phyloP scores from a whole-genome alignment of 92 coral and sea anemone species.

The Montipora capitata region DNA sequence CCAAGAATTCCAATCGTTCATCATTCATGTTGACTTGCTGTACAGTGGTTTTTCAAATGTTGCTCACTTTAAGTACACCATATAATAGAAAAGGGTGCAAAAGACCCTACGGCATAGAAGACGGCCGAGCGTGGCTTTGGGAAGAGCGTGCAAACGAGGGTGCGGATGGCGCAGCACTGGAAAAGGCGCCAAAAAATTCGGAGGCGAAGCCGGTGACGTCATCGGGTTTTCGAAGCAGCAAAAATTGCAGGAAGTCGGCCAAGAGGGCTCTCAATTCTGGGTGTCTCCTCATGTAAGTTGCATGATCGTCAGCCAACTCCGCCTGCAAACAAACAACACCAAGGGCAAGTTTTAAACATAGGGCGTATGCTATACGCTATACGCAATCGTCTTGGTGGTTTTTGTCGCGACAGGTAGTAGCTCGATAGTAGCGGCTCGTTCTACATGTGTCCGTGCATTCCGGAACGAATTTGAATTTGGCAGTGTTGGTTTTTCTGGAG shows the following conservation, averaged over 20 bases:
- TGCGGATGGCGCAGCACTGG: slow-evolving; percentile 86
- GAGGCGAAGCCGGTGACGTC: slow-evolving; percentile 97
- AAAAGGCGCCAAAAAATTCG: slow-evolving; percentile 96
- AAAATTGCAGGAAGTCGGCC: slow-evolving; percentile 97
- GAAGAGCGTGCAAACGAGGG: slow-evolving; percentile 89
- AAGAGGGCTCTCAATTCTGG: slow-evolving; percentile 95
- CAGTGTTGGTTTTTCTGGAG: too few relatives aligned
- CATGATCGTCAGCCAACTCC: slow-evolving; percentile 94
- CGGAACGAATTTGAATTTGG: too few relatives aligned
- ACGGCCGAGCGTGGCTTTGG: slow-evolving; percentile 45
- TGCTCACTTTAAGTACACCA: too few relatives aligned
- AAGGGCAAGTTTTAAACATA: too few relatives aligned
- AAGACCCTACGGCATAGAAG: slow-evolving; percentile 42
- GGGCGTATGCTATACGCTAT: too few relatives aligned
- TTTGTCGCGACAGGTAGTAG: too few relatives aligned
- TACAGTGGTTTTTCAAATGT: too few relatives aligned
- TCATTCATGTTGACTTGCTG: not conserved
- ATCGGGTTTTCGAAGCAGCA: slow-evolving; percentile 94
- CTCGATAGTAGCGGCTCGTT: too few relatives aligned
- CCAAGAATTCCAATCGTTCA: not conserved
- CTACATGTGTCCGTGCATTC: too few relatives aligned
- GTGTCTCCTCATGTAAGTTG: slow-evolving; percentile 94
- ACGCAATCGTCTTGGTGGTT: too few relatives aligned
- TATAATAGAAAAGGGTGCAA: not conserved
- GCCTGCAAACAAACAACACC: slow-evolving; percentile 69